Percentiles rank a stretch among this genome's conserved stretches.
phyloP scores from a whole-genome alignment of 2,113 vertebrate species.

The Bubo blakistoni region DNA sequence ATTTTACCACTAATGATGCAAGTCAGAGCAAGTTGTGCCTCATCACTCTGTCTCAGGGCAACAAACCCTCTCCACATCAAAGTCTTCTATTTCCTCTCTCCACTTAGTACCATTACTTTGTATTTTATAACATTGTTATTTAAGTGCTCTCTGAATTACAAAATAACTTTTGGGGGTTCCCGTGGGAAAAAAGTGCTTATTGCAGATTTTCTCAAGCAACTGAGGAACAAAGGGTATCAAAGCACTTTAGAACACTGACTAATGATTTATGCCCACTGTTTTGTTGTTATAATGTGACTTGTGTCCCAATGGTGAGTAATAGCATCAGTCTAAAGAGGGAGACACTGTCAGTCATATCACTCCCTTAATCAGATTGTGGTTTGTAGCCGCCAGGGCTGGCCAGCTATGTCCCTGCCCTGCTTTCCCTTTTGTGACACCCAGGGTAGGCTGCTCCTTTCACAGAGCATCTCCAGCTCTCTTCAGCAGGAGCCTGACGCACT shows the following conservation, averaged over 20 bases:
- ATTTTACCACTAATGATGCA: background rate
- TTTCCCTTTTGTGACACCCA: background rate
- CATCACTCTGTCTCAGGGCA: too few relatives aligned
- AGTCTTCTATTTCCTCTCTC: background rate
- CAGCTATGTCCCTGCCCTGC: background rate
- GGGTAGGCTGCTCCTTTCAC: background rate
- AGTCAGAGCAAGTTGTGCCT: background rate
- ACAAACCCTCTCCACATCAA: background rate
- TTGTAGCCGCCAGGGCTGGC: rapidly evolving
- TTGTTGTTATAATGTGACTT: background rate
- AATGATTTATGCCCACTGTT: background rate
- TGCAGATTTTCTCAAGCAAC: background rate
- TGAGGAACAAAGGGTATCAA: background rate
- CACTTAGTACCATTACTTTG: background rate
- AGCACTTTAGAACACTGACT: background rate
- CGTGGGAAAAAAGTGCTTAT: background rate
- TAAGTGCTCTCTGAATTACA: rapidly evolving
- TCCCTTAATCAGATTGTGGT: background rate
- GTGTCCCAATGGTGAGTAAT: background rate
- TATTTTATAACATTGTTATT: background rate
- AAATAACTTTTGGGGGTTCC: background rate
- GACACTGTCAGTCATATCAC: background rate
- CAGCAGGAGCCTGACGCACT: background rate
- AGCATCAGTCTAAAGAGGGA: background rate
- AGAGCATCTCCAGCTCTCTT: rapidly evolving